Percentiles rank a stretch among this genome's conserved stretches.
phyloP scores from a whole-genome alignment of 2,113 vertebrate genomes.

The Saimiri boliviensis region DNA sequence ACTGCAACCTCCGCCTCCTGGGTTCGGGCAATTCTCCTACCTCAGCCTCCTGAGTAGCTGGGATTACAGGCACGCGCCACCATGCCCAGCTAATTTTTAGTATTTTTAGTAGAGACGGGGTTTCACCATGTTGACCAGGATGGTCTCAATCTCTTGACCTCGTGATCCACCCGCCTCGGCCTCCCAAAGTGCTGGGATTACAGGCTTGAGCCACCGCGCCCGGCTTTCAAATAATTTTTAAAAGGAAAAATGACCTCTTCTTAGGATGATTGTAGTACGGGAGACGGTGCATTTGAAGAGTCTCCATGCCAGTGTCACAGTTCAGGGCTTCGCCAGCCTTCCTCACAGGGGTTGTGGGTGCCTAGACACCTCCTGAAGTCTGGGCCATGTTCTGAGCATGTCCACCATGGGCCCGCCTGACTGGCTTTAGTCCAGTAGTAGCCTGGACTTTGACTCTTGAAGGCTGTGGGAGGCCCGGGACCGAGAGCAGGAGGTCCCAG shows the following conservation, averaged over 20 bases:
- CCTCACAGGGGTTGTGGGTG: background rate
- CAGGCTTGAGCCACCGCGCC: too few species aligned
- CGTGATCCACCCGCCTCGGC: too few species aligned
- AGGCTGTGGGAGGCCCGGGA: background rate
- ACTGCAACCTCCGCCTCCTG: too few species aligned
- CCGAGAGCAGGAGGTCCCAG: background rate
- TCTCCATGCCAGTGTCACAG: fast-evolving
- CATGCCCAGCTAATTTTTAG: too few species aligned
- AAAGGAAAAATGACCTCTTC: background rate
- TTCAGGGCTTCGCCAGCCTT: background rate
- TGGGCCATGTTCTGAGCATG: background rate
- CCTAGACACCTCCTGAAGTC: fast-evolving
- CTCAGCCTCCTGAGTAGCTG: too few species aligned
- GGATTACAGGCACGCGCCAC: too few species aligned
- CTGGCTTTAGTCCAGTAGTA: background rate
- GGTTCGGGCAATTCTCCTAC: too few species aligned
- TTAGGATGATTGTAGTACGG: background rate
- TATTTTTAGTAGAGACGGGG: too few species aligned
- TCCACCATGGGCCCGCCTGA: fast-evolving
- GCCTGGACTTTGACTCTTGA: background rate
- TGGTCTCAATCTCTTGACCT: too few species aligned
- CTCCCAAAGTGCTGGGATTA: too few species aligned
- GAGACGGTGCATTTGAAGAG: background rate
- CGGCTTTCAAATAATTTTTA: background rate
- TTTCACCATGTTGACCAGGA: too few species aligned